Percentiles rank a stretch among this genome's conserved stretches.
Conservation (phyloP, 2,797 vertebrate species). For the Selene dorsalis region DNA sequence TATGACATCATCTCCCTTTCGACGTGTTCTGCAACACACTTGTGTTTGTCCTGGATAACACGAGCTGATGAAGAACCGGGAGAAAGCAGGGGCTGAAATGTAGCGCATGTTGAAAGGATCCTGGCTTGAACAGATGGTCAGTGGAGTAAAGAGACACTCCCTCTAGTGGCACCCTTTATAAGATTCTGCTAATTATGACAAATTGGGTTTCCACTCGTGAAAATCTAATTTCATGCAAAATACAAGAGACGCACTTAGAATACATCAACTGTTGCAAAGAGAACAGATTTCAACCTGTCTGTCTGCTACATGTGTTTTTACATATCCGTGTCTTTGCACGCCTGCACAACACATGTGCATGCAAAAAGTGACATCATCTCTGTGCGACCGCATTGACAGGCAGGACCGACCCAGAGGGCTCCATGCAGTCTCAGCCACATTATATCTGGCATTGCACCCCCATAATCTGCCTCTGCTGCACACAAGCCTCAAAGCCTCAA, state of each 20-base stretch:
- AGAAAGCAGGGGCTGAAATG: constrained; percentile 45
- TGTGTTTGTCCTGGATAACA: constrained; percentile 72
- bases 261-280: background rate
- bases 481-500: constrained; percentile 80
- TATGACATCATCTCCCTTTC: constrained; percentile 74
- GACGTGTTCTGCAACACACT: constrained; percentile 63
- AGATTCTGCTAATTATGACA: constrained; percentile 6
- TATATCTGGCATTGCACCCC: constrained; percentile 81
- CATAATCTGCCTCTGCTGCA: constrained; percentile 79
- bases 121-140: constrained; percentile 51
- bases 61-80: constrained; percentile 47
- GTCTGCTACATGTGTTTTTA: background rate
- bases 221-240: background rate
- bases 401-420: constrained; percentile 73
- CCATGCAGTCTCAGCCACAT: constrained; percentile 81
- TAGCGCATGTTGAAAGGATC: constrained; percentile 54
- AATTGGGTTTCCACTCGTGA: background rate
- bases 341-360: constrained; percentile 55
- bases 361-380: constrained; percentile 75
- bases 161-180: constrained; percentile 69
- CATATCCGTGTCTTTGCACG: background rate
- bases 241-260: background rate
- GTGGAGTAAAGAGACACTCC: constrained; percentile 52
- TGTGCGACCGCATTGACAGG: constrained; percentile 75
- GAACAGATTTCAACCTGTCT: constrained; percentile 13